Evolutionary conservation across 2,888 invertebrate genomes (phyloP).

Genomic region (Sceliomorpha sp.): DNA sequence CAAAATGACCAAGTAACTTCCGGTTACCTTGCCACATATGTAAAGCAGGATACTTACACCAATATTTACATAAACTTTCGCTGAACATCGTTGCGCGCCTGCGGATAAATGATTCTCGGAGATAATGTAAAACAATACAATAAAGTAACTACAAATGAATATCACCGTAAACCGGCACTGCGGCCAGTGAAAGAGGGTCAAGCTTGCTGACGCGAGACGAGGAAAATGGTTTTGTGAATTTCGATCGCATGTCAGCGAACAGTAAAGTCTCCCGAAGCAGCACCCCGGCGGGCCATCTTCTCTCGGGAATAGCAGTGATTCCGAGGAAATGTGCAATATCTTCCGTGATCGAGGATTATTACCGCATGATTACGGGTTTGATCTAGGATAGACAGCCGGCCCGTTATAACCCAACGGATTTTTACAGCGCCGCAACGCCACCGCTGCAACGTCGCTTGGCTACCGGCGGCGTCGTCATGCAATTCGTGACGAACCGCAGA

Average conservation of each 20-base stretch:
- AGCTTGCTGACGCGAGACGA: conserved; percentile 20
- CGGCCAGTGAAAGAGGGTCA: conserved; percentile 34
- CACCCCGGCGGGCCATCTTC: conserved; percentile 56
- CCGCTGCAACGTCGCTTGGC: conserved; percentile 52
- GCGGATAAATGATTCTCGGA: too few species aligned
- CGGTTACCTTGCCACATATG: too few species aligned
- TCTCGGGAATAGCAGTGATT: conserved; percentile 76
- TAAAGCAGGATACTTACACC: too few species aligned
- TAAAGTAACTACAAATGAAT: background rate
- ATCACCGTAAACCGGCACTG: background rate
- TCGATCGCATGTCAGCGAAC: conserved; percentile 76
- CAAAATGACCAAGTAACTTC: too few species aligned
- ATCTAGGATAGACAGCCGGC: conserved; percentile 71
- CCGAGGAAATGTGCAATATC: conserved; percentile 77
- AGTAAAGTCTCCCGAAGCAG: conserved; percentile 64
- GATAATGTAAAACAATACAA: too few species aligned
- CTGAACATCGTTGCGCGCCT: too few species aligned
- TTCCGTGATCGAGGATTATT: conserved; percentile 79
- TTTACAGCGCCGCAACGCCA: conserved; percentile 53
- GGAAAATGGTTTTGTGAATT: conserved; percentile 63
- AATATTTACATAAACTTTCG: too few species aligned
- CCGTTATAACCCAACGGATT: conserved; percentile 50
- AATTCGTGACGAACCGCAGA: conserved; percentile 68
- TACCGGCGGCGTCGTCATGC: conserved; percentile 64
- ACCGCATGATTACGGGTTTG: conserved; percentile 73